Conservation (phyloP, 2,888 invertebrate species). For the Invenusta paracnida region DNA sequence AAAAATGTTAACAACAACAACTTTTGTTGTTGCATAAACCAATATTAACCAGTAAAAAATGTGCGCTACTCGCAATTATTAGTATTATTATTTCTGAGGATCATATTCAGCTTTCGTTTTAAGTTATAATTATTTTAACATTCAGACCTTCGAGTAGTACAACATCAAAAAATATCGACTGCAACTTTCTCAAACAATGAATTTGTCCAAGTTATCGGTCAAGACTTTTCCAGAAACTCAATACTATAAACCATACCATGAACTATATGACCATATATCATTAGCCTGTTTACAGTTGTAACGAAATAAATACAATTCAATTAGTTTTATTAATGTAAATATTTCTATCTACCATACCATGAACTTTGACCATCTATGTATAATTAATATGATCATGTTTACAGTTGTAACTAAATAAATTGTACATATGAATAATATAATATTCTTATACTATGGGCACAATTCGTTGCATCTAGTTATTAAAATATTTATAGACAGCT, state of each 20-base stretch:
- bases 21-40: neutral
- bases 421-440: neutral
- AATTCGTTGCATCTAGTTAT: neutral
- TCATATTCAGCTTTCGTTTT: neutral
- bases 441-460: neutral
- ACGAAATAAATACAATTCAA: neutral
- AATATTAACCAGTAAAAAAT: neutral
- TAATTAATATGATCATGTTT: neutral
- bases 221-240: neutral
- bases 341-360: neutral
- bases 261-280: no score
- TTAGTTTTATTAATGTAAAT: neutral
- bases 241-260: no score
- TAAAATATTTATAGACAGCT: neutral
- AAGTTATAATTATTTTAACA: neutral
- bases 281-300: no score
- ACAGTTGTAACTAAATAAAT: neutral
- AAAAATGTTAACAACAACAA: no score
- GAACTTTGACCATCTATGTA: neutral
- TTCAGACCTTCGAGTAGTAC: neutral
- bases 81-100: neutral
- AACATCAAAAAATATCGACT: neutral
- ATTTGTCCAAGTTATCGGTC: neutral
- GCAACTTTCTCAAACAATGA: neutral
- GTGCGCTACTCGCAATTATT: neutral